These are phyloP conservation scores for Diachasmimorpha longicaudata DNA, from an alignment of 1,140 invertebrate species.

Conservation along the genomic window DNA sequence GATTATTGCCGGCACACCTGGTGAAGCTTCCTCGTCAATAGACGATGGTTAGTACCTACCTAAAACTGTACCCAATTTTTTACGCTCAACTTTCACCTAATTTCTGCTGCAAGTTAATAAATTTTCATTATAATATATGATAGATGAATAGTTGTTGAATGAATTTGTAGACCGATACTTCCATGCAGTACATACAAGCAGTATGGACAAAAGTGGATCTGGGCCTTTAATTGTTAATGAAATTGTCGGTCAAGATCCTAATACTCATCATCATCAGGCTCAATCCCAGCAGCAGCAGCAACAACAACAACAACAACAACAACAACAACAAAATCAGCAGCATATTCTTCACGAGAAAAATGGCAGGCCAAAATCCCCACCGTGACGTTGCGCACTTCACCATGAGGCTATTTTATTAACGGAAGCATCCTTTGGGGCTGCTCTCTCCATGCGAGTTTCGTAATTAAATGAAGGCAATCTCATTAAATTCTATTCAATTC, in stretches of 20 bases:
- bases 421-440: conserved; percentile 31
- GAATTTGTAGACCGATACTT: conserved; percentile 58
- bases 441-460: conserved; percentile 27
- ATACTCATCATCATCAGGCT: conserved; percentile 53
- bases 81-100: neutral
- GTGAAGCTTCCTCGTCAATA: conserved; percentile 55
- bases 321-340: conserved; percentile 48
- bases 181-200: conserved; percentile 59
- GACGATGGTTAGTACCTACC: conserved; percentile 54
- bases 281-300: conserved; percentile 38
- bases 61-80: neutral
- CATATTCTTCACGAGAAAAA: conserved; percentile 60
- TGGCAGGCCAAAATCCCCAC: conserved; percentile 58
- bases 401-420: conserved; percentile 28
- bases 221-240: conserved; percentile 53
- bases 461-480: conserved; percentile 1
- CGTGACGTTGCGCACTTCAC: conserved; percentile 52
- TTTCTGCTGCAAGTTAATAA: no score
- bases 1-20: conserved; percentile 59
- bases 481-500: neutral
- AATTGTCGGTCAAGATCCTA: conserved; percentile 48
- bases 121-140: no score
- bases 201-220: conserved; percentile 55
- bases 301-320: conserved; percentile 41
- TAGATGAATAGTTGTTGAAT: no score